These are phyloP conservation scores for Hybos culiciformis DNA, from an alignment of 2,888 invertebrate species.

Conservation along the genomic window DNA sequence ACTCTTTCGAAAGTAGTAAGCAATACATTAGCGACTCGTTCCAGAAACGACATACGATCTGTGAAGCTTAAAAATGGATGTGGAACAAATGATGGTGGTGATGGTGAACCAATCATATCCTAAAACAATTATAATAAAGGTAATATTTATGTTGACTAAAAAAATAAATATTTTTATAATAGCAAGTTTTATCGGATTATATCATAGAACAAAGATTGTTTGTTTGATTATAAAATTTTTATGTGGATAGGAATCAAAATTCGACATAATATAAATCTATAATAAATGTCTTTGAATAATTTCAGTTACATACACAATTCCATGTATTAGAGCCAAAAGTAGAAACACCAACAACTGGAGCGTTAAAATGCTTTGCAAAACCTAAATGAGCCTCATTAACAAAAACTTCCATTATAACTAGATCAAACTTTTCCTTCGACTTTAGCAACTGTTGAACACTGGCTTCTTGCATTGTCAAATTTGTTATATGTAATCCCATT, in stretches of 20 bases:
- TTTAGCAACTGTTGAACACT: constrained; percentile 18
- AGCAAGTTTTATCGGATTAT: too few relatives aligned
- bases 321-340: constrained; percentile 26
- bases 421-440: constrained; percentile 31
- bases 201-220: too few relatives aligned
- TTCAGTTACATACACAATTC: constrained; percentile 20
- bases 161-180: too few relatives aligned
- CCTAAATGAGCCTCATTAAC: constrained; percentile 32
- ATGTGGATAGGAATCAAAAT: too few relatives aligned
- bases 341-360: constrained; percentile 25
- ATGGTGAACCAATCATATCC: constrained; percentile 21
- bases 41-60: constrained; percentile 28
- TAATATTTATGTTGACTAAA: too few relatives aligned
- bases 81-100: constrained; percentile 30
- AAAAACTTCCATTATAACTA: constrained; percentile 32
- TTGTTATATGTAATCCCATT: constrained; percentile 22
- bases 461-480: constrained; percentile 19
- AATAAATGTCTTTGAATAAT: constrained; percentile 9
- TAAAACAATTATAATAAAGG: too few relatives aligned
- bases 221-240: too few relatives aligned
- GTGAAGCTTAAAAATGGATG: constrained; percentile 22
- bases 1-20: constrained; percentile 19
- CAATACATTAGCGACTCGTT: constrained; percentile 29
- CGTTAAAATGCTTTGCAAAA: constrained; percentile 26
- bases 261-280: too few relatives aligned